Conservation (phyloP, 2,797 vertebrate genomes). For the Rhinoraja longicauda region DNA sequence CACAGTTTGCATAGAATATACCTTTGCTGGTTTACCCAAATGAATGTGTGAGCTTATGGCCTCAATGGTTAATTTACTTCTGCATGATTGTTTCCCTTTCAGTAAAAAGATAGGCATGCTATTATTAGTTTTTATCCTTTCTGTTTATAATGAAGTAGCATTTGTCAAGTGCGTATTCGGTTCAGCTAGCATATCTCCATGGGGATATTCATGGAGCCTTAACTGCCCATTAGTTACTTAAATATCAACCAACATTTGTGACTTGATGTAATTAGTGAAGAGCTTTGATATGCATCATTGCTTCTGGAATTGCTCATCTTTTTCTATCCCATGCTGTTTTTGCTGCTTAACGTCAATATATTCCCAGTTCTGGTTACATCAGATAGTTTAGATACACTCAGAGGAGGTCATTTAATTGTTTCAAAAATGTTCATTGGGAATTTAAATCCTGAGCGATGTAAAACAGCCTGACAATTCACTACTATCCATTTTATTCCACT, state of each 20-base stretch:
- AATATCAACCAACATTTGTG: background rate
- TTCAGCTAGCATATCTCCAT: background rate
- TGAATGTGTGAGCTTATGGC: background rate
- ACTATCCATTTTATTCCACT: background rate
- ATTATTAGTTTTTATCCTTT: background rate
- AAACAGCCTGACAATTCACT: background rate
- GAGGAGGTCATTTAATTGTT: background rate
- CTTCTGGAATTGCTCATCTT: background rate
- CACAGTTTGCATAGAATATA: background rate
- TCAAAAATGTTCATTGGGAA: background rate
- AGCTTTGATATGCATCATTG: background rate
- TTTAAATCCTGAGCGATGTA: background rate
- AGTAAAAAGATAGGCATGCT: background rate
- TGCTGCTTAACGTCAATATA: background rate
- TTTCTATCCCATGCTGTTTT: background rate
- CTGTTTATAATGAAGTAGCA: background rate
- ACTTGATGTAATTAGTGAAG: background rate
- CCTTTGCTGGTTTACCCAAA: background rate
- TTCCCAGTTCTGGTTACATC: background rate
- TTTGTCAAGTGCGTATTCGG: background rate
- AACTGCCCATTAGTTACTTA: background rate
- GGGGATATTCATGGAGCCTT: background rate
- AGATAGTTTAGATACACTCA: background rate
- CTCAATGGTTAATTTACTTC: background rate
- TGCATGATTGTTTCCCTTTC: background rate